Base-by-base conservation (phyloP, 2,888 invertebrate genomes). In the Linnaemya tessellans region DNA sequence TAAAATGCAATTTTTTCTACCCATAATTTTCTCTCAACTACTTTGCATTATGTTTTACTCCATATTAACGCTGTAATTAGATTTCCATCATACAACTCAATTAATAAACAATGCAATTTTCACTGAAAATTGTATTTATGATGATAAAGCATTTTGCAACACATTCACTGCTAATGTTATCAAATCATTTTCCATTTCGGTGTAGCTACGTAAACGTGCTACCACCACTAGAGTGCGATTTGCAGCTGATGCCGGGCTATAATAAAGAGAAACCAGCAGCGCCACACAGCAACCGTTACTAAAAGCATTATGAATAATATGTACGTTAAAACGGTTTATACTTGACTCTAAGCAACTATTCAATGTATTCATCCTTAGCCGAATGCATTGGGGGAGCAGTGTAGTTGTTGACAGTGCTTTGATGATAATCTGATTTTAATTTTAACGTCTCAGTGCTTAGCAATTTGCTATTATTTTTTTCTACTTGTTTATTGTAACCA, bases 401-500 rank as follows among this genome's bases (percentile, higher is more conserved):
- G 51, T 20, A 67, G 68, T 30, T 65, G 58, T 56, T 77, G 67
- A 68, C 81, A 84, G 56, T 78, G 43, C 84, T 84, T 81, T 81
- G 84, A 84, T 74, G 74, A 79, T 84, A 84, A 84, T 84, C 64
- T 70, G 70, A 85, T 81, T 81, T 81, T 74, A 70, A 78, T 81
- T 84, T 81, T 70, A 81, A 74, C 84, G 56, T 81, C 56, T 71
- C 84, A 68, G 54, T 54, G 73, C 74, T 84, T 22, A 38, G 62
- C 54, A 73, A 60, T 51, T 78, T 78, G 46, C 35, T n/a, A 62
- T 65, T n/a, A n/a, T n/a, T n/a, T n/a, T 65, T 65, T 65, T 56
- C 22, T 54, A 11, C 67, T 30, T 62, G 35, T 73, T 73, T 65
- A 51, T 62, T 49, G 18, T 25, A 73, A 67, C 15, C 70, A 82